These are phyloP conservation scores for Eriocheir sinensis DNA, from an alignment of 1,140 invertebrate species.

Conservation along the genomic window DNA sequence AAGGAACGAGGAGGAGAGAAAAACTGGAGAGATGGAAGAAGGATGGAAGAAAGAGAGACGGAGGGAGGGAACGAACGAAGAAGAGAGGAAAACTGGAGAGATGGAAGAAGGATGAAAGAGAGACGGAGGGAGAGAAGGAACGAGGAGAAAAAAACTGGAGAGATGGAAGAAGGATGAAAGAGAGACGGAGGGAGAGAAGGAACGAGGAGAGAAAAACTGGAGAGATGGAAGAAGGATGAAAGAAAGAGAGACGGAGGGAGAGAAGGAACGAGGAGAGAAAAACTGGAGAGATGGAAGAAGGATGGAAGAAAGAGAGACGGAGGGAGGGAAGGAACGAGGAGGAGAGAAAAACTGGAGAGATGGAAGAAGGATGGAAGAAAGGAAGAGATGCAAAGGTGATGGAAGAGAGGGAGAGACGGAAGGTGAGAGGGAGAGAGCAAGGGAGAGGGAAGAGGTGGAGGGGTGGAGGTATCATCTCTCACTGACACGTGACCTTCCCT, in stretches of 20 bases:
- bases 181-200: not conserved
- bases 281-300: too few species aligned
- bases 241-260: not conserved
- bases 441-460: too few species aligned
- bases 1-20: too few species aligned
- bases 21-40: too few species aligned
- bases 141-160: not conserved
- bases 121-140: slow-evolving; percentile 1
- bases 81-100: too few species aligned
- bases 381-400: too few species aligned
- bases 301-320: not conserved
- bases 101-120: not conserved
- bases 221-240: not conserved
- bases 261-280: not conserved
- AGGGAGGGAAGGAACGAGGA: not conserved
- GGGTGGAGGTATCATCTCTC: not conserved
- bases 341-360: slow-evolving; percentile 9
- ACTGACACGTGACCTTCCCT: not conserved
- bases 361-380: too few species aligned
- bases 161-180: not conserved
- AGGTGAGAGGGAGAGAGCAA: not conserved
- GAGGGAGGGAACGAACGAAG: too few species aligned
- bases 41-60: too few species aligned
- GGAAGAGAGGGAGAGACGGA: slow-evolving; percentile 8
- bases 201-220: not conserved